Base-by-base conservation (phyloP, 2,113 vertebrate genomes). In the Epinephelus lanceolatus region DNA sequence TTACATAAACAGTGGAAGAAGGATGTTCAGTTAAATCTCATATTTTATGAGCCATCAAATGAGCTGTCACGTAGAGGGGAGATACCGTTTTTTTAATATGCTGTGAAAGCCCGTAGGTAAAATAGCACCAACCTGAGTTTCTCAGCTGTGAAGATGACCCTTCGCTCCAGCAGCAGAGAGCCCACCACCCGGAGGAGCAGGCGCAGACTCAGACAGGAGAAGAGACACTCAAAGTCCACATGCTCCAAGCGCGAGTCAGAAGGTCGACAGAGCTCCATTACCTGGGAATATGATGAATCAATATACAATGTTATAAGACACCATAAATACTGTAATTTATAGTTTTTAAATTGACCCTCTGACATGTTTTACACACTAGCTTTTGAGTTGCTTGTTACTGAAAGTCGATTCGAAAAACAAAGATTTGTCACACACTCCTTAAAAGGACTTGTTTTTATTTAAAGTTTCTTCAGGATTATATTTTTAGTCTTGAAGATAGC, bases 141-240 rank as follows among this genome's bases (percentile, higher is more conserved):
- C 91, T 99, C 97, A 1, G 98, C 98, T 0, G 97, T 96, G 56
- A 99, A 98, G 92, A 99, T 98, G 90, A 99, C 97, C 86, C 98
- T 95, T 76, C 98, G 95, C 85, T 99, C 98, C 84, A 99, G 93
- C 63, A 99, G 96, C 81, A 99, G 87, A 37, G 97, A 99, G 56
- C 97, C 97, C 2, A 99, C 97, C 57, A 99, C 97, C 47, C 96
- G 94, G 74, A 98, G 95, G 71, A 99, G 95, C 78, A 98, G 97
- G 63, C 97, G 95, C 80, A 98, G 89, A 6, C 96, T 98, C 90
- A 99, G 96, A 1, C 97, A 97, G 17, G 95, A 93, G 92, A 99
- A 97, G 84, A 99, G 93, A 78, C 96, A 97, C 86, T 97, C 96
- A 0, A 99, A 99, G 87, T 99, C 97, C 59, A 99, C 98, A 0